Evolutionary conservation across 2,888 invertebrate genomes (phyloP), one percentile per base, ranked within the genome.

Genomic region (Pycnomerus fuliginosus): DNA sequence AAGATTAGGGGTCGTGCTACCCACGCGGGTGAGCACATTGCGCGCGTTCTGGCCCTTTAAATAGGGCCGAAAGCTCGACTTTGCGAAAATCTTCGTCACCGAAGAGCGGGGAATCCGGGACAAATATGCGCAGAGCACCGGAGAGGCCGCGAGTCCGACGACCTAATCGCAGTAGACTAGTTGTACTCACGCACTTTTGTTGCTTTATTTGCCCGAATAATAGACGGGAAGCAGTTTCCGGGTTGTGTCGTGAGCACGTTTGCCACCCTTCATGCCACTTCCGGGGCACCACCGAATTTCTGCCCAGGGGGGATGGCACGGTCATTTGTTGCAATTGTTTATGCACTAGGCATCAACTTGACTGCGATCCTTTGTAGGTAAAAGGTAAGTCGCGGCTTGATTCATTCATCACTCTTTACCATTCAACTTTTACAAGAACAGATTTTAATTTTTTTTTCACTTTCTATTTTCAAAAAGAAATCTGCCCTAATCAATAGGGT

Each of bases 91-190:
- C 8, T 32, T 14, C 28, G 13, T 35, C 28, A 14, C 8, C 36
- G 14, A 40, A 43, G 43, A 44, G 44, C 31, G 45, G 37, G 41
- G 33, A 42, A 46, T 46, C 42, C 42, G 34, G 47, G 47, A 35
- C 46, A 37, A 46, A 42, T 47, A 38, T 43, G 55, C 55, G 39
- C 36, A 48, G 45, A 52, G 37, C 31, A 35, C 30, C 42, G 30
- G 27, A 16, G 32, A 44, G 48, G 46, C 44, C 48, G 44, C 54
- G 56, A 52, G 56, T 56, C 53, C 55, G 53, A 53, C 56, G 56
- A 56, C 56, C 56, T 50, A 54, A 49, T 51, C 50, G 45, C 49
- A 44, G 47, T 49, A 48, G 45, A 46, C 44, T 48, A 50, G 48
- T 53, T 51, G 49, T 46, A 42, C 39, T 44, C 49, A 49, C 50